These are phyloP conservation scores for Cyprinus carpio DNA, from an alignment of 2,113 vertebrate genomes.

Conservation along the genomic window DNA sequence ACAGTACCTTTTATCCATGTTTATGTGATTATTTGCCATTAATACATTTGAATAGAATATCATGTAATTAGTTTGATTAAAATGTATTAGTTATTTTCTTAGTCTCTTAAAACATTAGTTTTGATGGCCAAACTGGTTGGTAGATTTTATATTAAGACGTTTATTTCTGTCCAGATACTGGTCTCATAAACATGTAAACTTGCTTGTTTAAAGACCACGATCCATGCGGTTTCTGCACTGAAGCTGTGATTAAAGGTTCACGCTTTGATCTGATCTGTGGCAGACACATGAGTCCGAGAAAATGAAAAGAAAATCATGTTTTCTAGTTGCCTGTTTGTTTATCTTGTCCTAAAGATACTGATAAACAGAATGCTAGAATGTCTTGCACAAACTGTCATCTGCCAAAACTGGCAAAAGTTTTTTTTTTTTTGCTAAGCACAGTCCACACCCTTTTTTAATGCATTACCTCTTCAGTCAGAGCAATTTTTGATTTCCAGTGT, in stretches of 20 bases:
- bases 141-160: neutral
- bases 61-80: neutral
- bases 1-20: neutral
- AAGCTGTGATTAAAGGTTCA: constrained; percentile 66
- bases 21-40: neutral
- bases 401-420: neutral
- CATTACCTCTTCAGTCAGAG: neutral
- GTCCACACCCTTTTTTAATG: neutral
- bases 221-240: constrained; percentile 45
- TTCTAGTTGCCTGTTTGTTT: constrained; percentile 20
- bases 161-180: neutral
- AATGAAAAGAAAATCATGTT: neutral
- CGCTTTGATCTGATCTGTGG: constrained; percentile 51
- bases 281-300: neutral
- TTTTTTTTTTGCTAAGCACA: neutral
- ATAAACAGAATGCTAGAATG: neutral
- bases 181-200: neutral
- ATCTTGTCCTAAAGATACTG: neutral
- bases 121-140: neutral
- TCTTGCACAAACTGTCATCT: neutral
- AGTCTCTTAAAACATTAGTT: neutral
- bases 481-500: neutral
- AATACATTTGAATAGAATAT: neutral
- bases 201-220: constrained; percentile 52
- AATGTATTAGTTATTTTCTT: neutral